Evolutionary conservation across 2,888 invertebrate genomes (phyloP), one percentile per base, ranked within the genome.

Genomic region (Amphiduros pacificus): DNA sequence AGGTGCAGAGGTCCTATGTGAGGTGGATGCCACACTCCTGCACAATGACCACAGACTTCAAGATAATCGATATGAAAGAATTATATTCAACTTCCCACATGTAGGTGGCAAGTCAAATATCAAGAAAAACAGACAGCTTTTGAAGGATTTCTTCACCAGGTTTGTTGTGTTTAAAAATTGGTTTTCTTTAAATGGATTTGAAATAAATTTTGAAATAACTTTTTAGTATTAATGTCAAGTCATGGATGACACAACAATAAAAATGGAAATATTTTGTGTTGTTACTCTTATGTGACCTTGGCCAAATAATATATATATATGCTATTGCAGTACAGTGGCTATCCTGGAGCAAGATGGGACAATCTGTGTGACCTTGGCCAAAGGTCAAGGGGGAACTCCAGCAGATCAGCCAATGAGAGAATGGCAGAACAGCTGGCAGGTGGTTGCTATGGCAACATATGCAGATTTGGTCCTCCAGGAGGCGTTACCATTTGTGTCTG

Each of bases 81-180:
- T 88, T 41, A 79, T 88, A 56, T 88, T 88, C 77, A 88, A 88
- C 73, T 88, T 88, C 72, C 88, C 88, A 9, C 87, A 87, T 75
- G 82, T 84, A 44, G 87, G 87, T 32, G 87, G 87, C 6, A 87
- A 88, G 78, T 87, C 87, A 77, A 85, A 87, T 73, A 84, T 87
- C 60, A 84, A 85, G 69, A 82, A 83, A 59, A 87, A 87, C 74
- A 82, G 87, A 61, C 76, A 82, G 31, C 79, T 88, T 26, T 75
- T 88, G 3, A 76, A 73, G 60, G 76, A 81, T 44, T 87, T 86
- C 76, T 86, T 87, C 68, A 59, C 60, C 44, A 80, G 79, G 79
- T 78, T 31, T 40, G 31, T 53, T 61, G 52, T 55, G n/a, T n/a
- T n/a, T n/a, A n/a, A n/a, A n/a, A n/a, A n/a, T n/a, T n/a, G n/a